A percentile compares a stretch with the other conserved stretches of the same genome.
These are phyloP conservation scores for Drosophila monieri DNA, from an alignment of 2,888 invertebrate genomes.

Conservation along the genomic window DNA sequence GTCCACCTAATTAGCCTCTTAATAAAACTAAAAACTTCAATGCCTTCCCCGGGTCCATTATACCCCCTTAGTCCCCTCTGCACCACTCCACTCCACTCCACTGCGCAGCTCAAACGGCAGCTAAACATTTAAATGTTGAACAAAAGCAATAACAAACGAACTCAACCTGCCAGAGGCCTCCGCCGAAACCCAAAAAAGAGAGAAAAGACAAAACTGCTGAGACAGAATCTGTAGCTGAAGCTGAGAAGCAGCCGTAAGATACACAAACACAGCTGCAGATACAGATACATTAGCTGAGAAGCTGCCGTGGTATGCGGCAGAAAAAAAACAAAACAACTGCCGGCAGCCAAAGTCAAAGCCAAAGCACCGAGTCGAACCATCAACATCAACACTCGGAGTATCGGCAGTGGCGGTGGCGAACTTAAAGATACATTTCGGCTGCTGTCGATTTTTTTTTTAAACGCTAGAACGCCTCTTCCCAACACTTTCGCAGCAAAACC, in stretches of 20 bases:
- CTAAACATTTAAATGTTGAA: conserved; percentile 79
- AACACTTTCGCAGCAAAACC: conserved; percentile 70
- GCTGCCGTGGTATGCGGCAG: conserved; percentile 27
- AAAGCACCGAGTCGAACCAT: conserved; percentile 21
- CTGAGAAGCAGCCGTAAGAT: conserved; percentile 52
- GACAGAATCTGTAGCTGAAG: conserved; percentile 37
- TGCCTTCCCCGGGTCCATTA: background rate
- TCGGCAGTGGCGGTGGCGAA: conserved; percentile 36
- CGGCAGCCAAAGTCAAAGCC: conserved; percentile 42
- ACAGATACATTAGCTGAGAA: conserved; percentile 61
- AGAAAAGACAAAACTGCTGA: conserved; percentile 14
- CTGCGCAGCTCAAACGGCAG: conserved; percentile 73
- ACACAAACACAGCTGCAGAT: conserved; percentile 39
- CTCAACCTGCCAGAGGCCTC: conserved; percentile 30
- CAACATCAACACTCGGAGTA: conserved; percentile 32
- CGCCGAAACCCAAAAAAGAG: background rate
- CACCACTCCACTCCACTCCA: too few species aligned
- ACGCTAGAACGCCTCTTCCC: conserved; percentile 83
- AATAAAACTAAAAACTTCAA: background rate
- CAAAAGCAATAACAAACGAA: conserved; percentile 74
- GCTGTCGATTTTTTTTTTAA: conserved; percentile 77
- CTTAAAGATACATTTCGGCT: conserved; percentile 70
- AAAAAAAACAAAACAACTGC: conserved; percentile 45
- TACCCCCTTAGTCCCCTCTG: background rate
- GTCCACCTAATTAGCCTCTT: background rate